Percentiles rank a stretch among this genome's conserved stretches.
Evolutionary conservation across 2,888 invertebrate genomes (phyloP).

Genomic region (Lymantria dispar): DNA sequence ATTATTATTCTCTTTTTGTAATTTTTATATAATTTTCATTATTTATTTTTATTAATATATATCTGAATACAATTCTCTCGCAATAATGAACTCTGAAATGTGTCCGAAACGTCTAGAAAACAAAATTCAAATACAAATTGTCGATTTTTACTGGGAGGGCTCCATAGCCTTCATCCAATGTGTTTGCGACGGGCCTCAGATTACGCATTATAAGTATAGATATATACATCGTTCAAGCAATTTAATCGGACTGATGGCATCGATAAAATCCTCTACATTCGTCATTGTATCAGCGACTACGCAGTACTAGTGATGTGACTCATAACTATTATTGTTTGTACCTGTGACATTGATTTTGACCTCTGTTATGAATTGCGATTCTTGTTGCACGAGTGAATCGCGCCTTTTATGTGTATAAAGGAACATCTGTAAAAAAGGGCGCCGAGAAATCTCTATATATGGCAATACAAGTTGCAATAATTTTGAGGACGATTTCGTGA

Average conservation of each 20-base stretch:
- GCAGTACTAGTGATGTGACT: constrained; percentile 22
- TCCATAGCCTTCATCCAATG: too few species aligned
- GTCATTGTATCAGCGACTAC: constrained; percentile 13
- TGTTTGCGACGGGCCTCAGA: too few species aligned
- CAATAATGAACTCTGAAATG: too few species aligned
- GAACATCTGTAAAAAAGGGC: not conserved
- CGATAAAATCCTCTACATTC: constrained; percentile 21
- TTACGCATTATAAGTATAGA: too few species aligned
- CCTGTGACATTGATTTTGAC: constrained; percentile 33
- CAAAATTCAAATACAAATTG: too few species aligned
- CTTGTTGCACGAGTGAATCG: constrained; percentile 8
- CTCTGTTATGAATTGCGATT: constrained; percentile 17
- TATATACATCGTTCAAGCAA: too few species aligned
- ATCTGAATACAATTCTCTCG: too few species aligned
- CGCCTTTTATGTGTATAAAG: constrained; percentile 1
- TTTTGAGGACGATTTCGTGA: not conserved
- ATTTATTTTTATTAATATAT: too few species aligned
- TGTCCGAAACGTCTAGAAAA: too few species aligned
- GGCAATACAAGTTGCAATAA: not conserved
- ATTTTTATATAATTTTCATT: too few species aligned
- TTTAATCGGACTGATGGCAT: constrained; percentile 29
- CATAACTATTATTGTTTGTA: constrained; percentile 21
- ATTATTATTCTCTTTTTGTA: too few species aligned
- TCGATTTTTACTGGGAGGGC: too few species aligned
- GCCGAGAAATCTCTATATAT: not conserved